A percentile compares a stretch with the other conserved stretches of the same genome.
phyloP scores from a whole-genome alignment of 1,140 invertebrate genomes.

The Bombus superbus region DNA sequence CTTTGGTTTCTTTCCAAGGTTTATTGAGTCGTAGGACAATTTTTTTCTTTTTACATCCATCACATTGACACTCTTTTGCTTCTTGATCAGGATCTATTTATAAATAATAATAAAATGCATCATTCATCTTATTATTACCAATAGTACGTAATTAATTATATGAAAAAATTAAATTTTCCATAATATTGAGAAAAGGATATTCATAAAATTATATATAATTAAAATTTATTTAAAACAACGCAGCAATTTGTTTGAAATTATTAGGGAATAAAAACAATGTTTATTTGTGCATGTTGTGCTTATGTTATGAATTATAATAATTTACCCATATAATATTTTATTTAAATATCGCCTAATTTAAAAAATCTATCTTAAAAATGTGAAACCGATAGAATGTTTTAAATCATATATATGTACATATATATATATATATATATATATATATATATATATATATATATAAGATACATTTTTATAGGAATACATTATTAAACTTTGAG shows the following conservation, averaged over 20 bases:
- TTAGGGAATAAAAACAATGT: not conserved
- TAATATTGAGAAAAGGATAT: not conserved
- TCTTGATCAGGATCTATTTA: conserved; percentile 88
- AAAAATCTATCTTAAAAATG: too few species aligned
- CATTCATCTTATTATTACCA: not conserved
- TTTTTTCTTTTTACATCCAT: conserved; percentile 93
- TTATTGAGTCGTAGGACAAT: conserved; percentile 90
- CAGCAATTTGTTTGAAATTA: not conserved
- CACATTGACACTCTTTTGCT: conserved; percentile 92
- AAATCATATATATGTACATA: not conserved
- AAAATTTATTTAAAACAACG: not conserved
- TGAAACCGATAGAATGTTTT: not conserved
- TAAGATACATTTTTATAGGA: not conserved
- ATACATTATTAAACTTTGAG: not conserved
- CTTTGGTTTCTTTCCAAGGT: conserved; percentile 93
- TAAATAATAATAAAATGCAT: conserved; percentile 25
- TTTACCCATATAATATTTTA: not conserved
- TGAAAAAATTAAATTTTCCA: not conserved
- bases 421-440: too few species aligned
- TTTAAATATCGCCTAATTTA: not conserved
- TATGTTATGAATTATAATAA: not conserved
- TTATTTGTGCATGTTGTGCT: too few species aligned
- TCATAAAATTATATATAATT: not conserved
- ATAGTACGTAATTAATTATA: not conserved
- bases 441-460: not conserved